These are phyloP conservation scores for Spheniscus mendiculus DNA, from an alignment of 2,113 vertebrate species.

Conservation along the genomic window DNA sequence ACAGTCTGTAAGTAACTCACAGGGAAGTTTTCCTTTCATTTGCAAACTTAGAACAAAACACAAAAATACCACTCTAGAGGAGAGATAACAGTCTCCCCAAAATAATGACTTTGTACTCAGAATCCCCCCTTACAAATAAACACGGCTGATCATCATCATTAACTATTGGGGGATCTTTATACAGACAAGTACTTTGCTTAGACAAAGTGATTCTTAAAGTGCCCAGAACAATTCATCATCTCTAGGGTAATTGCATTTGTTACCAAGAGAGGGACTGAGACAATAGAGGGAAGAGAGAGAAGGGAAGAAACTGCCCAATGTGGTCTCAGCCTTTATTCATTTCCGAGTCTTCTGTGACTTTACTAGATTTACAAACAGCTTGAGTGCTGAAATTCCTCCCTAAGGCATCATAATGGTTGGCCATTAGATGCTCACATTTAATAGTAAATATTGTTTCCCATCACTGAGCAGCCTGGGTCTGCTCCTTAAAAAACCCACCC, in stretches of 20 bases:
- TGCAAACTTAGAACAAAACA: neutral
- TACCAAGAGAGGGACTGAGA: neutral
- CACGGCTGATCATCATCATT: neutral
- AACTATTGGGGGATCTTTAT: neutral
- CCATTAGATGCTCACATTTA: neutral
- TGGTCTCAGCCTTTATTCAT: neutral
- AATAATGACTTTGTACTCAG: neutral
- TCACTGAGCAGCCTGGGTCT: neutral
- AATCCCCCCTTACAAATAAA: neutral
- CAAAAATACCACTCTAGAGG: neutral
- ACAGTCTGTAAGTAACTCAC: neutral
- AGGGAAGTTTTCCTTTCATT: neutral
- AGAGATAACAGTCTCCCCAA: neutral
- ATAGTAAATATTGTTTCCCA: neutral
- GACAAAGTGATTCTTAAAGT: neutral
- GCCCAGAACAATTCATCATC: rapidly evolving
- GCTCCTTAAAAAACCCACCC: neutral
- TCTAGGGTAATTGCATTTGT: neutral
- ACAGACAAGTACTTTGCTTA: neutral
- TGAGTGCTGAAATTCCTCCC: neutral
- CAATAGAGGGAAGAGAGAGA: neutral
- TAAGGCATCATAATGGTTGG: neutral
- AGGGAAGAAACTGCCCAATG: neutral
- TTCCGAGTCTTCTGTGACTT: neutral
- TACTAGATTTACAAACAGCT: neutral